A percentile compares a stretch with the other conserved stretches of the same genome.
phyloP scores from a whole-genome alignment of 2,797 vertebrate species.

The Mionectes olivaceus region DNA sequence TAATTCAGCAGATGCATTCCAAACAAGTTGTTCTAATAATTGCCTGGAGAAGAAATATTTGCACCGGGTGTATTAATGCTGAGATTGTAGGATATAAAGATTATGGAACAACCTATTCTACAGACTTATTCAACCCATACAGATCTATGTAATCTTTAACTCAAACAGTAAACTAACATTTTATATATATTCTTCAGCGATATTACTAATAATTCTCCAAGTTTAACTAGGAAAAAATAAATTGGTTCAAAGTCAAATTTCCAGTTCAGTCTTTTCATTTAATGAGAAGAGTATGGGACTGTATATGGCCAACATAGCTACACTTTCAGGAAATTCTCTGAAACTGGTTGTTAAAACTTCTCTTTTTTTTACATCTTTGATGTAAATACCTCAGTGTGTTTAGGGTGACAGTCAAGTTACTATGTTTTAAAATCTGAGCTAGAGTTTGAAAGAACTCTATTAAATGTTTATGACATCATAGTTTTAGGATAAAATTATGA shows the following conservation, averaged over 20 bases:
- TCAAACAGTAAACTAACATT: neutral
- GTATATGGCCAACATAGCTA: neutral
- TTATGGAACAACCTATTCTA: neutral
- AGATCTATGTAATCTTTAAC: neutral
- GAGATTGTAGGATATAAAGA: neutral
- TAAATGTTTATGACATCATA: neutral
- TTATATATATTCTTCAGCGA: neutral
- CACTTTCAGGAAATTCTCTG: neutral
- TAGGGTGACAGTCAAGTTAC: neutral
- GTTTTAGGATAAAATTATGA: neutral
- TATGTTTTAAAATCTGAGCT: neutral
- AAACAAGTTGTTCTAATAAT: neutral
- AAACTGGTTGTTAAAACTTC: neutral
- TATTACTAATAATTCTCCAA: neutral
- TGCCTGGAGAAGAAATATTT: neutral
- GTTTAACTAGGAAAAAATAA: neutral
- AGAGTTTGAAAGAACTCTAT: neutral
- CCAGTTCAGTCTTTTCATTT: neutral
- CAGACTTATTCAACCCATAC: neutral
- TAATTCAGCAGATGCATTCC: neutral
- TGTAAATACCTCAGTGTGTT: neutral
- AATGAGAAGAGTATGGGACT: neutral
- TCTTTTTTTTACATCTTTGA: neutral
- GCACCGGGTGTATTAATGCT: neutral
- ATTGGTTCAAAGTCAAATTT: neutral